These are phyloP conservation scores for Cyprinus carpio DNA, from an alignment of 2,113 vertebrate genomes.

Conservation along the genomic window DNA sequence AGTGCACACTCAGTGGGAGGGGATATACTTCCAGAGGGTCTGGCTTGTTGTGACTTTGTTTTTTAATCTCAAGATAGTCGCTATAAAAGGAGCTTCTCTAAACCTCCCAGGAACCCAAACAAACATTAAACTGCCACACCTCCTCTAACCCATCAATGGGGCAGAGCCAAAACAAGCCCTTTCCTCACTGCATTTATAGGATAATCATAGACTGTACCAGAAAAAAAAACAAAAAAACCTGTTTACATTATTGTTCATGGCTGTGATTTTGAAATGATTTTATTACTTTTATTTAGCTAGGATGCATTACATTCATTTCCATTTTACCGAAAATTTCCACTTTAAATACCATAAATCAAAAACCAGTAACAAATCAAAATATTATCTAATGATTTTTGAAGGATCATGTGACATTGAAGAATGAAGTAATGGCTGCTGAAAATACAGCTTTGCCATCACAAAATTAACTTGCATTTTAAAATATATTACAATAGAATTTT, in stretches of 20 bases:
- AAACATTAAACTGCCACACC: neutral
- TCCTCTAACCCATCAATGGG: neutral
- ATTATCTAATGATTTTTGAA: neutral
- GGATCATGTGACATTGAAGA: too few relatives aligned
- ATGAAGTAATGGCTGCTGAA: neutral
- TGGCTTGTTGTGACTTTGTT: constrained; percentile 9
- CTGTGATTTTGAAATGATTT: neutral
- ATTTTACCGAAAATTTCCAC: too few relatives aligned
- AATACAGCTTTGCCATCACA: neutral
- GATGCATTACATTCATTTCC: neutral
- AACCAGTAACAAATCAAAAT: neutral
- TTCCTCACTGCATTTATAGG: neutral
- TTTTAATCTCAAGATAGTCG: neutral
- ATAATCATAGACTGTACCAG: neutral
- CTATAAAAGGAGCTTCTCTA: neutral
- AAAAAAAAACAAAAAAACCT: neutral
- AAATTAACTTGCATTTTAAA: neutral
- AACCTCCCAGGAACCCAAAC: neutral
- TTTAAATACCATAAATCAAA: neutral
- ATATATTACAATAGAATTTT: neutral
- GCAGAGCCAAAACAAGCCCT: neutral
- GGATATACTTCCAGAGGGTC: constrained; percentile 3
- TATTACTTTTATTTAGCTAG: neutral
- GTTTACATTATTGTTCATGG: neutral
- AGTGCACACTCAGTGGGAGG: neutral